Percentiles rank a stretch among this genome's conserved stretches.
Conservation (phyloP, 2,113 vertebrate species). For the Chelonoidis abingdonii region DNA sequence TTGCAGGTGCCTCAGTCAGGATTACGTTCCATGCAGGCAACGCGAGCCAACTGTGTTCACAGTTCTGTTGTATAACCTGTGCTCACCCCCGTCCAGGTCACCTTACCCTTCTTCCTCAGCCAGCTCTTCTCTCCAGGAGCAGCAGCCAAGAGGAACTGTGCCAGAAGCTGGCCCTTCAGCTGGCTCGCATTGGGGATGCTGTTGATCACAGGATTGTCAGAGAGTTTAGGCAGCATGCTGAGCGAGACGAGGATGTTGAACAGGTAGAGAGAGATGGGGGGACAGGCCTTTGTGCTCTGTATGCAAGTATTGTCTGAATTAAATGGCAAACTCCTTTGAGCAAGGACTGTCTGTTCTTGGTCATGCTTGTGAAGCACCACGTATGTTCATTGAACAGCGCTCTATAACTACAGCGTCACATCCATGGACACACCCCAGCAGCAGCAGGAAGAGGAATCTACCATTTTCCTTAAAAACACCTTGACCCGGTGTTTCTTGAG, state of each 20-base stretch:
- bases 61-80: not conserved
- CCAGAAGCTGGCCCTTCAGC: constrained; percentile 11
- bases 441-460: not conserved
- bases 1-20: too few species aligned
- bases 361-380: not conserved
- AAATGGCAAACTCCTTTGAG: not conserved
- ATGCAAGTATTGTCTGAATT: not conserved
- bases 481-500: not conserved
- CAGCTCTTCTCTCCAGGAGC: not conserved
- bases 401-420: not conserved
- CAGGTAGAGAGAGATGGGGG: not conserved
- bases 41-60: not conserved
- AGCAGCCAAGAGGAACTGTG: constrained; percentile 3
- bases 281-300: not conserved
- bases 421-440: not conserved
- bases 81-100: not conserved
- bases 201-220: not conserved
- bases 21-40: not conserved
- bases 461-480: not conserved
- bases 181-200: constrained; percentile 43
- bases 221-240: constrained; percentile 30
- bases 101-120: not conserved
- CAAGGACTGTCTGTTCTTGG: not conserved
- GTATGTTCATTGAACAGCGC: not conserved
- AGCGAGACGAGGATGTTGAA: not conserved